Base-by-base conservation (phyloP, 2,113 vertebrate genomes). In the Genyomyrus donnyi region DNA sequence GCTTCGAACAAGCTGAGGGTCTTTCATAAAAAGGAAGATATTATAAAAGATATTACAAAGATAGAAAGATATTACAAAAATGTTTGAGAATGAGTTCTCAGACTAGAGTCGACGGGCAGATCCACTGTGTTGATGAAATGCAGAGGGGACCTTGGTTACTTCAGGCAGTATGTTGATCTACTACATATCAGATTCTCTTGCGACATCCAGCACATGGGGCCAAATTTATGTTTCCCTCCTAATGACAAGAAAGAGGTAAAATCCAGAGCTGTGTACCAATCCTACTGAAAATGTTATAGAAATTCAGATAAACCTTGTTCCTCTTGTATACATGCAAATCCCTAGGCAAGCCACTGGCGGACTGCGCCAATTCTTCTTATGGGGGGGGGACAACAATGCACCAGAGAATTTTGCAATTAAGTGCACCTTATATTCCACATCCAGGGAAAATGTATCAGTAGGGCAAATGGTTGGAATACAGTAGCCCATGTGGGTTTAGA, bases 401-500 rank as follows among this genome's bases (percentile, higher is more conserved):
- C 7, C 11, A 2, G 17, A 21, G 11, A 48, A 39, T 89, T 90
- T 39, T 42, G 88, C 90, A 90, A 91, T 74, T 48, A 90, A 90
- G 92, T 90, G 87, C 58, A 88, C 48, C 88, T 87, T 90, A 85
- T 46, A 83, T 31, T 91, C 24, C 49, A 53, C 90, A 39, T 92
- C 85, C 27, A 31, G 88, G 88, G 90, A 58, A 39, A 74, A 21
- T 70, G 89, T 89, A 91, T 90, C 90, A 91, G 91, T 90, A 92
- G 31, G 58, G 91, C 70, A 90, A 80, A 17, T 90, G 88, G 89
- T 84, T 31, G 90, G 49, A 42, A 90, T 90, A 89, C 74, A 91
- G 88, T 87, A 21, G 52, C 89, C 85, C 15, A 87, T 45, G 93
- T 93, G 90, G 89, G 93, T 92, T 93, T 93, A 93, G 93, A 93